Evolutionary conservation across 2,888 invertebrate species (phyloP), one percentile per base, ranked within the genome.

Genomic region (Margaritifera margaritifera): DNA sequence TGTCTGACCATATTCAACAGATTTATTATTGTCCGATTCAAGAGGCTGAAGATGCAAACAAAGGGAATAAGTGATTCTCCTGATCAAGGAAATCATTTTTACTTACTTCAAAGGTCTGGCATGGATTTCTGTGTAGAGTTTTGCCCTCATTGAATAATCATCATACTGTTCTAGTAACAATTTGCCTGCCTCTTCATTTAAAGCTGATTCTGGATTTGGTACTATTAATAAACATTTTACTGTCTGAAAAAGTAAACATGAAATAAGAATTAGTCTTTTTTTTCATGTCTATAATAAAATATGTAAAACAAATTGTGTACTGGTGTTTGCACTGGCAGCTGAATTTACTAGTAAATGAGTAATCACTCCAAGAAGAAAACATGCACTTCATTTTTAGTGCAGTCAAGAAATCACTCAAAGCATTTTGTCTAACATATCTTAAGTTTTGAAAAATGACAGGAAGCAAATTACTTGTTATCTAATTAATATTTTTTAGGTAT

Each of bases 121-220:
- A 91, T 96, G 96, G 84, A 96, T 95, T 92, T 96, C 95, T 58
- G 96, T 96, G 94, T 95, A 95, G 94, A 96, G 94, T 91, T 94
- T 94, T 53, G 96, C 96, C 86, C 96, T 91, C 88, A 94, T 93
- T 73, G 94, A 96, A 92, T 98, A 98, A 90, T 95, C 96, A 89
- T 96, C 95, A 90, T 98, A 98, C 86, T 94, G 94, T 91, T 97
- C 97, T 83, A 96, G 92, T 79, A 98, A 92, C 89, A 98, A 92
- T 91, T 96, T 96, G 24, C 97, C 98, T 68, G 98, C 98, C 91
- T 98, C 98, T 89, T 97, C 98, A 90, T 98, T 98, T 82, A 98
- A 93, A 81, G 98, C 98, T 69, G 97, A 98, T 91, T 98, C 98
- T 8, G 97, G 94, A 92, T 98, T 98, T 88, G 98, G 98, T 89